Evolutionary conservation across 2,797 vertebrate genomes (phyloP).

Genomic region (Crenuchus spilurus): DNA sequence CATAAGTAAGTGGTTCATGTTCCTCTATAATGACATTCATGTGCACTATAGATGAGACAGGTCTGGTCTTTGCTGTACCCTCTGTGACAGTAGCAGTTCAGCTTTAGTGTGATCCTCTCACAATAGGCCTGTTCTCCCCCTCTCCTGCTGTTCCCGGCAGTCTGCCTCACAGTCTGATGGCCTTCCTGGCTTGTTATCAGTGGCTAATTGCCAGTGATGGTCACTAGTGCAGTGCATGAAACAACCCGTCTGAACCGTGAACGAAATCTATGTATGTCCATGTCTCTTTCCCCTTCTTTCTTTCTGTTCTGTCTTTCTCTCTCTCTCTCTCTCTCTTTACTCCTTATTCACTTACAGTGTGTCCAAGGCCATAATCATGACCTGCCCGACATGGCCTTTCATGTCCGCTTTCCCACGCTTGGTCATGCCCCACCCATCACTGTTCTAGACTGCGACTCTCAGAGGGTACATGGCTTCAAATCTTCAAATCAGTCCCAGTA

Average conservation of each 20-base stretch:
- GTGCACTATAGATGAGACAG: neutral
- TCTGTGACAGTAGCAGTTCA: conserved; percentile 6
- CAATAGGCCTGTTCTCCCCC: neutral
- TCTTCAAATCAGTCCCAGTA: conserved; percentile 59
- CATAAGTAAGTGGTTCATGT: no score
- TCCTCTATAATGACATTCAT: neutral
- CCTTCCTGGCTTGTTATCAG: conserved; percentile 66
- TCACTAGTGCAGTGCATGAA: conserved; percentile 56
- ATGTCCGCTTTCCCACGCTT: conserved; percentile 75
- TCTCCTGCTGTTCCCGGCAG: conserved; percentile 23
- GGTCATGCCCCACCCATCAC: conserved; percentile 39
- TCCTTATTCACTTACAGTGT: conserved; percentile 53
- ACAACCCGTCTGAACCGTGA: conserved; percentile 57
- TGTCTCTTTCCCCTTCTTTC: conserved; percentile 9
- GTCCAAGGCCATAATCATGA: conserved; percentile 54
- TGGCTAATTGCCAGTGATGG: conserved; percentile 73
- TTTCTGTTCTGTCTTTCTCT: conserved; percentile 8
- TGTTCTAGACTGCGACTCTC: conserved; percentile 35
- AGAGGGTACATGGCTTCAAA: conserved; percentile 55
- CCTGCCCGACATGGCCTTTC: conserved; percentile 63
- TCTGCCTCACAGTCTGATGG: conserved; percentile 49
- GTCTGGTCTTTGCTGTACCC: conserved; percentile 15
- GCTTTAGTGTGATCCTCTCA: conserved; percentile 33
- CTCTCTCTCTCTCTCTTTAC: conserved; percentile 23
- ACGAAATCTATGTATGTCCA: conserved; percentile 18